Base-by-base conservation (phyloP, 2,888 invertebrate species). In the Papilio demoleus region DNA sequence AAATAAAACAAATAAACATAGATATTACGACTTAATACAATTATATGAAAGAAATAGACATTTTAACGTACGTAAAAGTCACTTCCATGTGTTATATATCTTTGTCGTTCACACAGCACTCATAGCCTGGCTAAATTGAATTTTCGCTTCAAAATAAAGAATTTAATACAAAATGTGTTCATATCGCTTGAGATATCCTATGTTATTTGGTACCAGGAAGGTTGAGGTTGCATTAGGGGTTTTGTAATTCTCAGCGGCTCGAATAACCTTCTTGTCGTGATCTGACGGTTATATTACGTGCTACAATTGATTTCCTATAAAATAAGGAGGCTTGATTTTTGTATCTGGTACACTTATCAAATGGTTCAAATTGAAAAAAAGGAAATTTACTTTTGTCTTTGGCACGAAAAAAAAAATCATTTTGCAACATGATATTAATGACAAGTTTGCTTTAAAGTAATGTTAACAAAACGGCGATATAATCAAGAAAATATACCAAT, bases 161-260 rank as follows among this genome's bases (percentile, higher is more conserved):
- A 71, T 36, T 64, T 24, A 60, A 45, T 34, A 24, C 31, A 50
- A 69, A 65, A 50, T 61, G 76, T 74, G 75, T 73, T 72, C 71
- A 68, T 77, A 72, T 79, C 70, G 17, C 71, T 70, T 67, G 75
- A 69, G 65, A 68, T 72, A 70, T 69, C 73, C 74, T 76, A 77
- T 74, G 72, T 73, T 68, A 78, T 73, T 74, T 71, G 76, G 76
- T 71, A 74, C 71, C 76, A 79, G 78, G 84, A 81, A 84, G 80
- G 81, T 86, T 83, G 84, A 77, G 71, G 78, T 74, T 22, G 22
- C 70, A 84, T 86, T 83, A 85, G 75, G 77, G 77, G 74, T 76
- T 80, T 76, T 73, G 77, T 83, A 85, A 85, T 84, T 83, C 79
- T 77, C 31, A 83, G 12, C 3, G 31, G 14, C 11, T 61, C 61